Evolutionary conservation across 2,888 invertebrate species (phyloP), one percentile per base, ranked within the genome.

Genomic region (Coenonympha glycerion): DNA sequence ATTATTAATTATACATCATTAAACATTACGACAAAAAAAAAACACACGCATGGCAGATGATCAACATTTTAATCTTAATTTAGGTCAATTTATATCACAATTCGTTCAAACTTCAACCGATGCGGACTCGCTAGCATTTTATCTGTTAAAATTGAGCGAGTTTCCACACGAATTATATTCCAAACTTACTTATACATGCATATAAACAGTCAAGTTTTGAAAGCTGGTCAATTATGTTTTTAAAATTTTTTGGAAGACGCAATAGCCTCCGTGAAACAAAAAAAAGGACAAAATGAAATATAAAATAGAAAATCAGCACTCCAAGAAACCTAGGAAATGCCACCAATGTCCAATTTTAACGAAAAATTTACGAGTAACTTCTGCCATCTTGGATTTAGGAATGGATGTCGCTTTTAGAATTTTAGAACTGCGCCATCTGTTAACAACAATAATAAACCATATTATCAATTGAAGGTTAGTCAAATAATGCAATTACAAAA

Each of bases 21-120:
- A 34, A n/a, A n/a, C 64, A 71, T 76, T 77, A 80, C 61, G 73
- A 81, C n/a, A n/a, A 80, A 73, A 68, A 42, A 66, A 77, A 68
- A 6, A 73, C 72, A 75, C 80, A 79, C 79, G 76, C 75, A 71
- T 72, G 77, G 79, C 76, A 65, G 71, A 76, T 62, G 72, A 71
- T 69, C 63, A 76, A 80, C 77, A 80, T 76, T 82, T 83, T 73
- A 56, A 72, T 76, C 80, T 82, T 82, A 80, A 71, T 75, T 78
- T 76, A 79, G 73, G 70, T 76, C 74, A 73, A 73, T 72, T 68
- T 69, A 68, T 76, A 78, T 78, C 79, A 78, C 77, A 79, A 65
- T 71, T 67, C 61, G 68, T 70, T 65, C 52, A n/a, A n/a, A 52
- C 33, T 30, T 26, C 37, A 19, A n/a, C n/a, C n/a, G n/a, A n/a